Base-by-base conservation (phyloP, 2,113 vertebrate genomes). In the Sprattus sprattus region DNA sequence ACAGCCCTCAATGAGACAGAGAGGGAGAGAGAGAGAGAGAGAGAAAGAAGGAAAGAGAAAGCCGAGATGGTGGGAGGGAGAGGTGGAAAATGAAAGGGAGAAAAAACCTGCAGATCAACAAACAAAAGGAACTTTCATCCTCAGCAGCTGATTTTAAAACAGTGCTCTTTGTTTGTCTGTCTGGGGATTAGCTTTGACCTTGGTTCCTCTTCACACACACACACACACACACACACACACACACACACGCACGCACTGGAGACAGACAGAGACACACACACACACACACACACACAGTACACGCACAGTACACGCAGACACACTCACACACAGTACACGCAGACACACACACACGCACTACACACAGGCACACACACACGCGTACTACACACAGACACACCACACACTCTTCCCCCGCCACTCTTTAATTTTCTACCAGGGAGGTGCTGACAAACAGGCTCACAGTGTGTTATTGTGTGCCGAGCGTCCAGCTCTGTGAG, bases 101-200 rank as follows among this genome's bases (percentile, higher is more conserved):
- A 67, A n/a, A 67, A 25, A 67, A 25, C 15, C 8, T 32, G 64
- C 64, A 8, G n/a, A 9, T 71, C n/a, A 32, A 71, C 64, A 71
- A 28, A 28, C 64, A 71, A 71, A 71, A 71, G 64, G n/a, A 32
- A 71, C n/a, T 32, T 71, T 71, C n/a, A 71, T 71, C 64, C 25
- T 71, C 64, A 71, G 64, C 22, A 71, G 64, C 64, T 71, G 64
- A 71, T 71, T 71, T 32, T 71, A 32, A 71, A 71, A 71, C 64
- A 71, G 64, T 28, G 64, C 64, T 71, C 64, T 71, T 71, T 25
- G 64, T 71, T 71, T 71, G 64, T 71, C 64, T 71, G 25, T 71
- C 64, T 71, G 64, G 28, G 64, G 64, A 71, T 71, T 71, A 71
- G 64, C 64, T 28, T 13, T 71, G 64, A 71, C 64, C 64, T 71